Evolutionary conservation across 2,888 invertebrate species (phyloP).

Genomic region (Norana najaformis): DNA sequence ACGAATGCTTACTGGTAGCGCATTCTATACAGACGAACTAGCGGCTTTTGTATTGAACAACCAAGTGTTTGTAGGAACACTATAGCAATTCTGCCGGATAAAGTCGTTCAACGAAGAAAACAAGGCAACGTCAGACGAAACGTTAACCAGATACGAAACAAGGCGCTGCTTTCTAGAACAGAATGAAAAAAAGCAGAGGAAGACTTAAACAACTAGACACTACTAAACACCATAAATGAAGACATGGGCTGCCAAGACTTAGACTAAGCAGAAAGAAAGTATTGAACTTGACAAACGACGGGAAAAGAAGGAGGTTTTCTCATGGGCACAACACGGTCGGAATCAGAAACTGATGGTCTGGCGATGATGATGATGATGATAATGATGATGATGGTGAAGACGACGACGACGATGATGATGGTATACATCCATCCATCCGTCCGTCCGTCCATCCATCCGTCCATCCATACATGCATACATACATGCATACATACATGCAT

Average conservation of each 20-base stretch:
- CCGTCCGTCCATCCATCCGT: too few species aligned
- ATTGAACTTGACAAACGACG: background rate
- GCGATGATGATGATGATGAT: background rate
- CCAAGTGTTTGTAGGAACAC: background rate
- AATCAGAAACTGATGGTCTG: background rate
- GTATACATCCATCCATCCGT: too few species aligned
- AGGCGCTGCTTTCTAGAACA: background rate
- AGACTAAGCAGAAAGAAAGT: background rate
- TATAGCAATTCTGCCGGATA: background rate
- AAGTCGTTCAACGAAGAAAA: background rate
- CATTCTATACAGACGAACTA: background rate
- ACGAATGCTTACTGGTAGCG: background rate
- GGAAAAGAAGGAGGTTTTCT: background rate
- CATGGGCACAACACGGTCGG: background rate
- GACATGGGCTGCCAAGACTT: background rate
- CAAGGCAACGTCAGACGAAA: background rate
- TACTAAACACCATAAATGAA: background rate
- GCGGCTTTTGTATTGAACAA: background rate
- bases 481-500: too few species aligned
- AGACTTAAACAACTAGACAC: background rate
- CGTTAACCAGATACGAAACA: background rate
- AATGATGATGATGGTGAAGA: too few species aligned
- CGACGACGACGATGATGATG: too few species aligned
- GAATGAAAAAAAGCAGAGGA: background rate
- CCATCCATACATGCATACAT: too few species aligned